These are phyloP conservation scores for Trissolcus basalis DNA, from an alignment of 1,140 invertebrate species.

Conservation along the genomic window DNA sequence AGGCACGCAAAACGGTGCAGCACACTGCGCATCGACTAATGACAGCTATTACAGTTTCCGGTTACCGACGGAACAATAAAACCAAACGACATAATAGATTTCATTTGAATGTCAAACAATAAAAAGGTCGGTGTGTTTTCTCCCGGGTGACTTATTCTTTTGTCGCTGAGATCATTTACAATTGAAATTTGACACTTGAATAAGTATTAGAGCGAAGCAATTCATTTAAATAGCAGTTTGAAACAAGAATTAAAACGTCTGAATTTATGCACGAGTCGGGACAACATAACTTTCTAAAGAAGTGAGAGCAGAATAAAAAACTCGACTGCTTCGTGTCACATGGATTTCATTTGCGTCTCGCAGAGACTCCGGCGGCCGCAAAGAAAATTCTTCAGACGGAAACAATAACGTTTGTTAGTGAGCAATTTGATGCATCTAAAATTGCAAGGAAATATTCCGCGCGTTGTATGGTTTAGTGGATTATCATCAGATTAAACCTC, in stretches of 20 bases:
- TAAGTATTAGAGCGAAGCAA: conserved; percentile 13
- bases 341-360: conserved; percentile 4
- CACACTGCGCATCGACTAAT: conserved; percentile 61
- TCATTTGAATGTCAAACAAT: conserved; percentile 51
- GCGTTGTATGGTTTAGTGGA: no score
- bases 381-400: conserved; percentile 18
- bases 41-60: conserved; percentile 62
- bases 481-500: no score
- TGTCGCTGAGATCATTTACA: conserved; percentile 38
- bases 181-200: conserved; percentile 38
- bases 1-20: conserved; percentile 62
- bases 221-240: conserved; percentile 37
- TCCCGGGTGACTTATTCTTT: conserved; percentile 24
- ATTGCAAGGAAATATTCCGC: conserved; percentile 38
- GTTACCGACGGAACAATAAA: conserved; percentile 53
- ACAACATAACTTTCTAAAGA: conserved; percentile 15
- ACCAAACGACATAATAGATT: conserved; percentile 47
- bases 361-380: neutral
- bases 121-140: conserved; percentile 21
- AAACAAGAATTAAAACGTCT: conserved; percentile 25
- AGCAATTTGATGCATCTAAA: conserved; percentile 32
- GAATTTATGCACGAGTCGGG: conserved; percentile 23
- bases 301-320: conserved; percentile 3
- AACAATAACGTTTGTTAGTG: conserved; percentile 37
- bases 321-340: neutral